Evolutionary conservation across 2,888 invertebrate species (phyloP).

Genomic region (Ormyrus pomaceus): DNA sequence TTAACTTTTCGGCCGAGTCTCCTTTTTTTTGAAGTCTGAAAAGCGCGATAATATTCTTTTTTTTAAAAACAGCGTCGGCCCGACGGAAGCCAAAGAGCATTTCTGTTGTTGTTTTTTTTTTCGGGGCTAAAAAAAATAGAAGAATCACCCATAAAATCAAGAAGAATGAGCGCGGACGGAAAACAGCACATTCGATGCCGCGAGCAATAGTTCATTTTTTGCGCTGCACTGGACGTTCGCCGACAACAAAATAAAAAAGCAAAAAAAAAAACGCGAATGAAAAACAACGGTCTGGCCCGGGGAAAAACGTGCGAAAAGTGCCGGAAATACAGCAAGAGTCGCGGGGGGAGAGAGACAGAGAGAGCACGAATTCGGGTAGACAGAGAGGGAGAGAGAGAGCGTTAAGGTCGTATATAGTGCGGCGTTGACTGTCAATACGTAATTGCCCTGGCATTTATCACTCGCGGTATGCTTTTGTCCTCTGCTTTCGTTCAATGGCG

Average conservation of each 20-base stretch:
- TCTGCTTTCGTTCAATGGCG: constrained; percentile 20
- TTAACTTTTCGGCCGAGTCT: not conserved
- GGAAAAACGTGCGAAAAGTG: not conserved
- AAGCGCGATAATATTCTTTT: not conserved
- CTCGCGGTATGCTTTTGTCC: constrained; percentile 55
- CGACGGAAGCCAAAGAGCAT: not conserved
- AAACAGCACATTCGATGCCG: constrained; percentile 36
- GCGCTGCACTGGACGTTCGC: constrained; percentile 5
- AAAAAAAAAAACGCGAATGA: constrained; percentile 39
- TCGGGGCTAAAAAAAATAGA: not conserved
- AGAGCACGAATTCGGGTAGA: constrained; percentile 18
- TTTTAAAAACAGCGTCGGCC: too few relatives aligned
- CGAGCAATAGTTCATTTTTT: constrained; percentile 44
- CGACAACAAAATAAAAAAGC: not conserved
- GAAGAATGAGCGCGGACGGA: constrained; percentile 29
- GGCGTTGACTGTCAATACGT: constrained; percentile 63
- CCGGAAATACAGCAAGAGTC: constrained; percentile 18
- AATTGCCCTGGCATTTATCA: constrained; percentile 67
- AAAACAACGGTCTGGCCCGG: constrained; percentile 11
- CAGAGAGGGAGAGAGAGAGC: constrained; percentile 48
- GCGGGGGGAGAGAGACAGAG: not conserved
- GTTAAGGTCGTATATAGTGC: not conserved
- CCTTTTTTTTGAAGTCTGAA: not conserved
- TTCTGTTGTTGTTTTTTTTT: not conserved
- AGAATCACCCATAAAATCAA: constrained; percentile 40